These are phyloP conservation scores for Bradypodion pumilum DNA, from an alignment of 2,797 vertebrate genomes.

Conservation along the genomic window DNA sequence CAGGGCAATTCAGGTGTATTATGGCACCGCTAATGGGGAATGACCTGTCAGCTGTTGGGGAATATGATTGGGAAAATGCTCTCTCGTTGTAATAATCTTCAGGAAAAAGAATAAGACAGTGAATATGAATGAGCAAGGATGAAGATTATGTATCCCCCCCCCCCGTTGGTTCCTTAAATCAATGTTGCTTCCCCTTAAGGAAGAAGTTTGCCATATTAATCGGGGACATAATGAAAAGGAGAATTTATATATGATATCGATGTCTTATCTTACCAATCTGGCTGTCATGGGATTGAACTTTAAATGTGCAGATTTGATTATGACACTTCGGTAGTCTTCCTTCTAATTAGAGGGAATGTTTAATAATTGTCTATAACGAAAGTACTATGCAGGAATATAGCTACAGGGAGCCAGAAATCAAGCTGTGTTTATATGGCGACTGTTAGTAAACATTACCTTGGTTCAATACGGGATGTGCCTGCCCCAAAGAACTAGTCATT, in stretches of 20 bases:
- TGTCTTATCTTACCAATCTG: conserved; percentile 21
- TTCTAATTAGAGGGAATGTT: background rate
- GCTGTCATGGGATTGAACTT: conserved; percentile 17
- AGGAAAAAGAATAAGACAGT: conserved; percentile 35
- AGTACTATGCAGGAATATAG: conserved; percentile 36
- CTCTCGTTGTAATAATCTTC: conserved; percentile 43
- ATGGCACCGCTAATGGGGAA: conserved; percentile 58
- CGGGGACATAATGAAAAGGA: conserved; percentile 15
- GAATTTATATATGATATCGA: conserved; percentile 2
- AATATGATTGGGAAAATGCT: conserved; percentile 58
- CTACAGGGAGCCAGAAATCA: conserved; percentile 29
- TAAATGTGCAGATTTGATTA: conserved; percentile 21
- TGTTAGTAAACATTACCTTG: conserved; percentile 38
- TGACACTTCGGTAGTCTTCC: conserved; percentile 17
- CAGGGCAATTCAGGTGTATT: conserved; percentile 70
- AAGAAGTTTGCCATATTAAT: conserved; percentile 8
- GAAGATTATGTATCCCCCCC: conserved; percentile 45
- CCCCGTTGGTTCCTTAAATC: background rate
- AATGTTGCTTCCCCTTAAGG: conserved; percentile 31
- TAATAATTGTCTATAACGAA: conserved; percentile 22
- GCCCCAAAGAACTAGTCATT: conserved; percentile 22
- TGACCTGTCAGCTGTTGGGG: conserved; percentile 65
- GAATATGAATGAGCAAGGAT: conserved; percentile 42
- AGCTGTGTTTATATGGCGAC: conserved; percentile 4
- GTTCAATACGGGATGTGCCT: background rate